These are phyloP conservation scores for Chaitophorus viminalis DNA, from an alignment of 2,888 invertebrate species.

Conservation along the genomic window DNA sequence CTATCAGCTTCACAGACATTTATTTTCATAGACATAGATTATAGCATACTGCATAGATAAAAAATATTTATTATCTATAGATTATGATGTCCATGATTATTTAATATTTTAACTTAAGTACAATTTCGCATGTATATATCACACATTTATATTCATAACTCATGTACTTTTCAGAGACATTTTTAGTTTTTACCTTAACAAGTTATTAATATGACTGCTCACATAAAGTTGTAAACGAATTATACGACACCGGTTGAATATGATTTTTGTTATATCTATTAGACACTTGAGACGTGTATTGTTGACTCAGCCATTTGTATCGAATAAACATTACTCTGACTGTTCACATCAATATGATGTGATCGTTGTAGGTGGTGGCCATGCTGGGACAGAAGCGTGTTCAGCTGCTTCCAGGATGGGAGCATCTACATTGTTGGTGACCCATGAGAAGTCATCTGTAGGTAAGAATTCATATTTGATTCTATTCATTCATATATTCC, in stretches of 20 bases:
- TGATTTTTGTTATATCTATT: background rate
- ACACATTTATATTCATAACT: too few species aligned
- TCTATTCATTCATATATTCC: background rate
- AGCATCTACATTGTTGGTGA: slow-evolving; percentile 80
- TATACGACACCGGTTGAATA: background rate
- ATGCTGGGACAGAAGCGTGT: slow-evolving; percentile 90
- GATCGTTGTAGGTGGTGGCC: slow-evolving; percentile 88
- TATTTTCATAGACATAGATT: too few species aligned
- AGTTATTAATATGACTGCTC: too few species aligned
- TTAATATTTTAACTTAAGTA: too few species aligned
- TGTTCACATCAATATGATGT: slow-evolving; percentile 72
- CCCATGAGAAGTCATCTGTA: slow-evolving; percentile 84
- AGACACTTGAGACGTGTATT: background rate
- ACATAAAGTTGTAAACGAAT: background rate
- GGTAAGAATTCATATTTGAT: slow-evolving; percentile 69
- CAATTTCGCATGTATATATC: too few species aligned
- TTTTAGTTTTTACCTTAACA: too few species aligned
- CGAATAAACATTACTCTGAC: background rate
- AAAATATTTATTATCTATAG: too few species aligned
- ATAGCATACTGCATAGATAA: too few species aligned
- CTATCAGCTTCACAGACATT: too few species aligned
- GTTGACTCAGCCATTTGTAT: background rate
- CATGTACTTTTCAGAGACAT: too few species aligned
- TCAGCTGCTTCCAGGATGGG: slow-evolving; percentile 86
- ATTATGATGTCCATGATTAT: too few species aligned